A percentile compares a stretch with the other conserved stretches of the same genome.
Evolutionary conservation across 2,888 invertebrate species (phyloP).

Genomic region (Andrena haemorrhoa): DNA sequence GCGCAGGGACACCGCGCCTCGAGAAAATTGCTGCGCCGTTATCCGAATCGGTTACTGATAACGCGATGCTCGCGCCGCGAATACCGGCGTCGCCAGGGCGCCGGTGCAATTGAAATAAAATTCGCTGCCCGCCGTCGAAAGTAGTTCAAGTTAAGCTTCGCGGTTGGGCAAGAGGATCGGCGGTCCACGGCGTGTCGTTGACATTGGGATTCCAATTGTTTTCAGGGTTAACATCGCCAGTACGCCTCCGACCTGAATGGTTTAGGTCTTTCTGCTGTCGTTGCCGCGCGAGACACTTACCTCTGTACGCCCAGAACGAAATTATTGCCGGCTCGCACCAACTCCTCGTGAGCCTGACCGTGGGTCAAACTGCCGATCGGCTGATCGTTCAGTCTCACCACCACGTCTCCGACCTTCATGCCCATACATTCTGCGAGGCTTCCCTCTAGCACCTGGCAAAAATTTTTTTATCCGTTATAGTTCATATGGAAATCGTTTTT

Average conservation of each 20-base stretch:
- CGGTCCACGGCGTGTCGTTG: constrained; percentile 41
- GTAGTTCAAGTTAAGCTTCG: constrained; percentile 58
- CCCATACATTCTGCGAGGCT: constrained; percentile 94
- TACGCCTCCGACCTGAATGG: constrained; percentile 7
- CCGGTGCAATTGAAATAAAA: constrained; percentile 15
- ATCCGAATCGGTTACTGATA: too few relatives aligned
- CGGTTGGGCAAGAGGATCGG: constrained; percentile 29
- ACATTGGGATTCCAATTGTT: constrained; percentile 48
- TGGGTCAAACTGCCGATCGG: constrained; percentile 90
- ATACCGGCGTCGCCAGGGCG: too few relatives aligned
- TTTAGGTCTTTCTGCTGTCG: background rate
- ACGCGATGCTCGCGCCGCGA: too few relatives aligned
- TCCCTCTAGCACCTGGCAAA: constrained; percentile 90
- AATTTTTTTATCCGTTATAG: background rate
- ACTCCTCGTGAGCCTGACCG: constrained; percentile 91
- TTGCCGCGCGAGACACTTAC: constrained; percentile 84
- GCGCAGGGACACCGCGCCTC: constrained; percentile 31
- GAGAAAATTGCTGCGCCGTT: background rate
- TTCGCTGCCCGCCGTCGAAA: constrained; percentile 30
- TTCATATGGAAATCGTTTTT: background rate
- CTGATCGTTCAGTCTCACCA: constrained; percentile 91
- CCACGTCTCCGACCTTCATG: constrained; percentile 93
- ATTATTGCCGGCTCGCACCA: constrained; percentile 90
- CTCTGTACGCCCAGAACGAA: constrained; percentile 90
- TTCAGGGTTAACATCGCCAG: constrained; percentile 4